phyloP scores from a whole-genome alignment of 1,140 invertebrate genomes.

The Bombus haemorrhoidalis region DNA sequence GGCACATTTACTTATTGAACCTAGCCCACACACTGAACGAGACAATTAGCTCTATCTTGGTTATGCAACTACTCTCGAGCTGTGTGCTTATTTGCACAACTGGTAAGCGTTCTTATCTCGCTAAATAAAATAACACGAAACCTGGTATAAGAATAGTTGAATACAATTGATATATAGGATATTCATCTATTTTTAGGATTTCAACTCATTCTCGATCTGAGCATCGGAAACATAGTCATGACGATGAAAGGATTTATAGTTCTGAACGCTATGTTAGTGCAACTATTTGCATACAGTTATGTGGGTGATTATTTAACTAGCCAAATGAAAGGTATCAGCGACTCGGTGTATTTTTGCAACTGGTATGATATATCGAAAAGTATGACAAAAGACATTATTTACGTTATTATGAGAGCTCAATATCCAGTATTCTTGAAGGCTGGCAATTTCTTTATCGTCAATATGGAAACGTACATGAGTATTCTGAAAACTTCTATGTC shows the following conservation, averaged over 20 bases:
- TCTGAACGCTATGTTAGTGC: conserved; percentile 15
- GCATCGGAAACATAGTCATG: conserved; percentile 11
- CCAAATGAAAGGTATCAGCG: conserved; percentile 46
- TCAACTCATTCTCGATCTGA: conserved; percentile 50
- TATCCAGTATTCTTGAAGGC: conserved; percentile 34
- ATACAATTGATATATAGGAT: neutral
- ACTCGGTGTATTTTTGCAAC: conserved; percentile 13
- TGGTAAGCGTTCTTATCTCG: conserved; percentile 19
- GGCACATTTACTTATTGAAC: conserved; percentile 38
- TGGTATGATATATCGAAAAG: conserved; percentile 39
- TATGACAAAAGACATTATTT: conserved; percentile 28
- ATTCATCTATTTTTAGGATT: conserved; percentile 45
- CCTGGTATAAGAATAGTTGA: neutral
- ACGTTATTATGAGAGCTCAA: conserved; percentile 34
- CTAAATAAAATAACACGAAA: neutral
- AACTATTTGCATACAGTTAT: conserved; percentile 49
- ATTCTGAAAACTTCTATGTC: conserved; percentile 59
- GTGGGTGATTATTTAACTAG: conserved; percentile 52
- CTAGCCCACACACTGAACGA: conserved; percentile 29
- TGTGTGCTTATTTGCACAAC: conserved; percentile 36
- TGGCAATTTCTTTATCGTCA: conserved; percentile 43
- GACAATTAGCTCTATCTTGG: conserved; percentile 21
- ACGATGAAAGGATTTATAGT: conserved; percentile 11
- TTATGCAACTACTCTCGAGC: conserved; percentile 46
- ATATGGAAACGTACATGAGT: conserved; percentile 55